A percentile compares a stretch with the other conserved stretches of the same genome.
These are phyloP conservation scores for Hucho hucho DNA, from an alignment of 2,113 vertebrate species.

Conservation along the genomic window DNA sequence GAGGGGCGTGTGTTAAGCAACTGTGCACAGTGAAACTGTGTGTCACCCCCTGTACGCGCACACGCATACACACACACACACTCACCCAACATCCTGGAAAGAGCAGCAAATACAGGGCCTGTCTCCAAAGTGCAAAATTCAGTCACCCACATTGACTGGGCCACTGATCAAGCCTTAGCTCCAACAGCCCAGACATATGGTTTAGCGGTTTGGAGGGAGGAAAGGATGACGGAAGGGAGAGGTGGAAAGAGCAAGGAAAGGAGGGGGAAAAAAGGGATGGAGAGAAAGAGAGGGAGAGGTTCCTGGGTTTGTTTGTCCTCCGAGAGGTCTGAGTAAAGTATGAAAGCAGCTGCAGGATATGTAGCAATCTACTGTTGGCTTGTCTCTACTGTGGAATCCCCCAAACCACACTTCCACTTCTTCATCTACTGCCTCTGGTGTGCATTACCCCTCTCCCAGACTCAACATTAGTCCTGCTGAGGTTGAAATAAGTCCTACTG, in stretches of 20 bases:
- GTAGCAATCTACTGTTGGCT: slow-evolving; percentile 24
- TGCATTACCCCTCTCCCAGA: not conserved
- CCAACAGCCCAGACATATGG: slow-evolving; percentile 37
- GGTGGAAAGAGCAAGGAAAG: slow-evolving; percentile 16
- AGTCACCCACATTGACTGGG: slow-evolving; percentile 34
- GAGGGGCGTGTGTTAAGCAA: no score
- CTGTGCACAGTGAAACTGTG: no score
- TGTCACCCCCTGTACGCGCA: no score
- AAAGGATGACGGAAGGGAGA: not conserved
- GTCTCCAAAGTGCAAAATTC: slow-evolving; percentile 3
- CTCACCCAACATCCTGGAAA: slow-evolving; percentile 28
- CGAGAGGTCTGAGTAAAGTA: slow-evolving; percentile 47
- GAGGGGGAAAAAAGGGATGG: not conserved
- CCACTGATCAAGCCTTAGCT: slow-evolving; percentile 26
- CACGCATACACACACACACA: not conserved
- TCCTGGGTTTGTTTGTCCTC: slow-evolving; percentile 31
- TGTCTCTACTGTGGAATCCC: slow-evolving; percentile 41
- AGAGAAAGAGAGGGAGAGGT: slow-evolving; percentile 9
- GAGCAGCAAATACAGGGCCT: not conserved
- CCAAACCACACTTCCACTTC: slow-evolving; percentile 10
- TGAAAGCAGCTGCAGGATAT: slow-evolving; percentile 49
- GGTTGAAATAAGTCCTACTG: no score
- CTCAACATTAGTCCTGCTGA: not conserved
- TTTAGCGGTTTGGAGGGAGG: slow-evolving; percentile 24
- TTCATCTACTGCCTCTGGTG: not conserved